A percentile compares a stretch with the other conserved stretches of the same genome.
These are phyloP conservation scores for Dryobotodes eremita DNA, from an alignment of 2,888 invertebrate genomes.

Conservation along the genomic window DNA sequence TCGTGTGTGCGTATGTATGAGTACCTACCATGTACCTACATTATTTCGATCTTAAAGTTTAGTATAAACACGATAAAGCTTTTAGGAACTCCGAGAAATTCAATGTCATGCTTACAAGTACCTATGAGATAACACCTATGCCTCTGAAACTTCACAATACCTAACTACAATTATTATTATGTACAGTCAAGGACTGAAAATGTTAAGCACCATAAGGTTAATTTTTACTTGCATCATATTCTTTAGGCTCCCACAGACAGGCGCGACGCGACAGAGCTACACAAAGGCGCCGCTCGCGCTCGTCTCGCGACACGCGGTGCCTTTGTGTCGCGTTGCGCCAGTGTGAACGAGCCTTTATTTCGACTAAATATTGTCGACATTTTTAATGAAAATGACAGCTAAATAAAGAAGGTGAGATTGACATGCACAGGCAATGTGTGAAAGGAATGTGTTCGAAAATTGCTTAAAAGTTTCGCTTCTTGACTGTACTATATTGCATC, in stretches of 20 bases:
- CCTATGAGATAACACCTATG: constrained; percentile 9
- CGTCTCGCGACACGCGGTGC: too few species aligned
- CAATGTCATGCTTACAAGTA: constrained; percentile 42
- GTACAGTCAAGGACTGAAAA: not conserved
- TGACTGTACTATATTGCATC: not conserved
- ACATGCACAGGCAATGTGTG: not conserved
- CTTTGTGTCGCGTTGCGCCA: too few species aligned
- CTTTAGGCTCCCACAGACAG: too few species aligned
- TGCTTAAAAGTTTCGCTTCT: too few species aligned
- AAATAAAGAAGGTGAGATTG: not conserved
- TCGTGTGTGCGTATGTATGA: too few species aligned
- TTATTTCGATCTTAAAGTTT: constrained; percentile 43
- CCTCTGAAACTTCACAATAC: not conserved
- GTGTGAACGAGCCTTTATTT: too few species aligned
- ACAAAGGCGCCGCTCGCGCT: too few species aligned
- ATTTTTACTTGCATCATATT: too few species aligned
- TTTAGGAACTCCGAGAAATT: constrained; percentile 36
- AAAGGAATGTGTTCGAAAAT: not conserved
- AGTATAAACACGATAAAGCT: constrained; percentile 43
- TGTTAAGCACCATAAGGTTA: not conserved
- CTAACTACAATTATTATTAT: not conserved
- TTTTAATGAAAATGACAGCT: not conserved
- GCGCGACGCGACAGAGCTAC: too few species aligned
- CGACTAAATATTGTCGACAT: not conserved
- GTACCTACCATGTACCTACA: not conserved